These are phyloP conservation scores for Ferrisia virgata DNA, from an alignment of 2,888 invertebrate species.

Conservation along the genomic window DNA sequence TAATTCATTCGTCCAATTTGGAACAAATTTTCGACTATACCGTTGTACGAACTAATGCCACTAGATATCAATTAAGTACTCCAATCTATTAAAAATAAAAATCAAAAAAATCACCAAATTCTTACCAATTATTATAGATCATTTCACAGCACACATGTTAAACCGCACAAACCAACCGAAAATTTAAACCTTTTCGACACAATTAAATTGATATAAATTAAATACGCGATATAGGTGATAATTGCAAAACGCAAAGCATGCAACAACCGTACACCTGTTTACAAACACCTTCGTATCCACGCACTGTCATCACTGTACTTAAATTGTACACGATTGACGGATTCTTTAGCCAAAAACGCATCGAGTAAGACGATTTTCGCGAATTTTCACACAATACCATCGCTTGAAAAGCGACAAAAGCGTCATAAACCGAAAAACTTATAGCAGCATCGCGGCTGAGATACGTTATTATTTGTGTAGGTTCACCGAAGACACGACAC, in stretches of 20 bases:
- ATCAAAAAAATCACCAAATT: background rate
- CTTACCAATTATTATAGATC: background rate
- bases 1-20: no score
- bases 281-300: background rate
- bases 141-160: background rate
- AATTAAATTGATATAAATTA: background rate
- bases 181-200: background rate
- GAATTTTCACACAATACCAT: background rate
- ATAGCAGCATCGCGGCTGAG: background rate
- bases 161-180: background rate
- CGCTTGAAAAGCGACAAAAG: background rate
- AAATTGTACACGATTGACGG: background rate
- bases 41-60: no score
- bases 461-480: constrained; percentile 38
- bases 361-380: background rate
- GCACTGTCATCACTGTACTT: background rate
- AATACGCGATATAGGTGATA: background rate
- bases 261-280: background rate
- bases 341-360: background rate
- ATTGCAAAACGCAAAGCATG: background rate
- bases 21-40: no score
- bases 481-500: constrained; percentile 34
- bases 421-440: background rate
- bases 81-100: no score
- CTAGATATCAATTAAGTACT: no score